Percentiles rank a stretch among this genome's conserved stretches.
phyloP scores from a whole-genome alignment of 2,113 vertebrate genomes.

The Microtus montanus region DNA sequence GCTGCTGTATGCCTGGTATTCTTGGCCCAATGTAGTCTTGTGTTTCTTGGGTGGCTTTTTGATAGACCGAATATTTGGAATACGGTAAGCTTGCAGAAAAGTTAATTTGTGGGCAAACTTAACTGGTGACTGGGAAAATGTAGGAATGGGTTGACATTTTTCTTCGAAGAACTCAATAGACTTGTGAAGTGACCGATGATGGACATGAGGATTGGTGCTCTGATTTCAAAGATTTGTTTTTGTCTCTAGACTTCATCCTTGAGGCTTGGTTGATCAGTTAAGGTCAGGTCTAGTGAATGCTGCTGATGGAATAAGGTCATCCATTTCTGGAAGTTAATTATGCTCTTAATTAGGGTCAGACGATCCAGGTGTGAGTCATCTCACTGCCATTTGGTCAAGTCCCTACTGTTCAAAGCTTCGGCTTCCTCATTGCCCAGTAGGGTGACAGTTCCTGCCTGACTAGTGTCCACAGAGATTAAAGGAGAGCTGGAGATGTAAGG shows the following conservation, averaged over 20 bases:
- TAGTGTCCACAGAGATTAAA: background rate
- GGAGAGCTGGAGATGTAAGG: background rate
- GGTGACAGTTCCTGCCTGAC: background rate
- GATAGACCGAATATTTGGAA: conserved; percentile 95
- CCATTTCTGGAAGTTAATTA: background rate
- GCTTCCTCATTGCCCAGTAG: background rate
- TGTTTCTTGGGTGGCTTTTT: conserved; percentile 98
- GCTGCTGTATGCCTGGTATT: conserved; percentile 98
- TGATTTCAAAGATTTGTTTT: background rate
- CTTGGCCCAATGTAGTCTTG: conserved; percentile 97
- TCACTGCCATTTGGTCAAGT: background rate
- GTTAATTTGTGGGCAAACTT: background rate
- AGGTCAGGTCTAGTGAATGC: background rate
- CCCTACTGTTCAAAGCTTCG: background rate
- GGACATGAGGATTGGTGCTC: background rate
- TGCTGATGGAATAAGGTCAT: background rate
- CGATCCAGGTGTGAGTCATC: background rate
- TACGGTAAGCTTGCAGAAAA: conserved; percentile 86
- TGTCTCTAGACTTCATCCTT: conserved; percentile 13
- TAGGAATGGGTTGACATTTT: conserved; percentile 5
- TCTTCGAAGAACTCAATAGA: conserved; percentile 7
- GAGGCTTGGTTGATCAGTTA: conserved; percentile 3
- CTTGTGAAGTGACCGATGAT: background rate
- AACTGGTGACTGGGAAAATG: conserved; percentile 39
- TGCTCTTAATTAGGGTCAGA: background rate